Percentiles rank a stretch among this genome's conserved stretches.
phyloP scores from a whole-genome alignment of 2,888 invertebrate species.

The Catocala sponsa region DNA sequence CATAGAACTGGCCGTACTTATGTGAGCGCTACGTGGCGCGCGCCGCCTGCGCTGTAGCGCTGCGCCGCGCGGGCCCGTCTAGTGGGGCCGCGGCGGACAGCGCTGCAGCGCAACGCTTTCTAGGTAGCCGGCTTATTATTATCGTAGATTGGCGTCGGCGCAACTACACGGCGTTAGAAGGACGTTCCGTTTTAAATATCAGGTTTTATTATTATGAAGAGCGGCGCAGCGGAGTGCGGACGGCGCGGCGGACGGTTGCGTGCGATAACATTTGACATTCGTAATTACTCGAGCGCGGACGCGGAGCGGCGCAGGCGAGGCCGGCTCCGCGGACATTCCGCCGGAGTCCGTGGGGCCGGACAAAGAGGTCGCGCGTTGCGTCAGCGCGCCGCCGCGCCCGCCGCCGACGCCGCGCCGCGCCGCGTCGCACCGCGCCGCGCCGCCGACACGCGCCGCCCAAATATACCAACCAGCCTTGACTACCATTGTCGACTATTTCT shows the following conservation, averaged over 20 bases:
- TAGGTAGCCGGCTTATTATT: slow-evolving; percentile 86
- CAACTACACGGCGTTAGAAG: slow-evolving; percentile 89
- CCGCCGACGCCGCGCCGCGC: slow-evolving; percentile 48
- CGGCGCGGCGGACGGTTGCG: slow-evolving; percentile 86
- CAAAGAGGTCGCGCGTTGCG: slow-evolving; percentile 87
- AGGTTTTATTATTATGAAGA: slow-evolving; percentile 89
- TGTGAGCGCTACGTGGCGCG: slow-evolving; percentile 83
- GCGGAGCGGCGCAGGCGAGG: slow-evolving; percentile 66
- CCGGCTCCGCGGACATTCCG: slow-evolving; percentile 75
- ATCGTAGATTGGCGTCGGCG: slow-evolving; percentile 89
- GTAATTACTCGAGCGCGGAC: slow-evolving; percentile 85
- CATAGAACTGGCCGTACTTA: slow-evolving; percentile 89
- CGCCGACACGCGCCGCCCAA: slow-evolving; percentile 74
- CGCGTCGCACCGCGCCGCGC: slow-evolving; percentile 53
- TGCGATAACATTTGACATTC: slow-evolving; percentile 89
- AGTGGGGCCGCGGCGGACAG: slow-evolving; percentile 56
- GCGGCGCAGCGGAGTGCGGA: slow-evolving; percentile 87
- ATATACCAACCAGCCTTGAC: slow-evolving; percentile 75
- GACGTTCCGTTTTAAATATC: slow-evolving; percentile 89
- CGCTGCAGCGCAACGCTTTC: slow-evolving; percentile 77
- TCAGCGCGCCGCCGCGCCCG: slow-evolving; percentile 66
- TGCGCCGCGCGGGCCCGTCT: slow-evolving; percentile 63
- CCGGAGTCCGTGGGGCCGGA: slow-evolving; percentile 77
- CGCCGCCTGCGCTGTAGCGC: slow-evolving; percentile 77
- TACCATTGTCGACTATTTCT: slow-evolving; percentile 72